Base-by-base conservation (phyloP, 2,113 vertebrate species). In the Ramphastos sulfuratus region DNA sequence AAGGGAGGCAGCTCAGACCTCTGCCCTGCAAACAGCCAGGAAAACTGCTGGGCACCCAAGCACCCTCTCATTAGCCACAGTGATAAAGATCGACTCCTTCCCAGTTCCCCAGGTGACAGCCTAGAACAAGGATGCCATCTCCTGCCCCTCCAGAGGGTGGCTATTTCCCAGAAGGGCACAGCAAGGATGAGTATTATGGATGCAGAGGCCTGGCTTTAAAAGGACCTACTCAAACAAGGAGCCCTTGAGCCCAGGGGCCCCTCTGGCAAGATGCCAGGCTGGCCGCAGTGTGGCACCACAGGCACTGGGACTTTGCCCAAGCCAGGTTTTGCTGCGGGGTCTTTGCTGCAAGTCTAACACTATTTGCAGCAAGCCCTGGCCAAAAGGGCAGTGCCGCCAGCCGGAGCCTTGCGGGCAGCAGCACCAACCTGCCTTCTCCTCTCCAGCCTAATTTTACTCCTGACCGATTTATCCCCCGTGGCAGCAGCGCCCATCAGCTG, bases 371-470 rank as follows among this genome's bases (percentile, higher is more conserved):
- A 63, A 91, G 52, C 33, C 52, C 25, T 7, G 1, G 61, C n/a
- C 0, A 0, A 72, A 2, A n/a, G 66, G 71, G 58, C 91, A 78
- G 75, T 1, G 4, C 52, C 0, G 0, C 30, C 83, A 88, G 79
- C 59, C 4, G 1, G 46, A 75, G 44, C 71, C 82, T 59, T 1
- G 0, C 3, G 1, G 80, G 69, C 78, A 58, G 75, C 81, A 66
- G 65, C 65, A 61, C 80, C 4, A 0, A 79, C n/a, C 69, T 56
- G 65, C 79, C 75, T 75, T 17, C 90, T 69, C 50, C n/a, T 80
- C 85, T 73, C 64, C 82, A 80, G 82, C 90, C 82, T 87, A 75
- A 89, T 89, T 95, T 94, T 93, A 93, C 87, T 86, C 70, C 66
- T 59, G 70, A 82, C 55, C 44, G 2, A 77, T 85, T 87, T 48